Evolutionary conservation across 2,797 vertebrate genomes (phyloP).

Genomic region (Esox masquinongy): DNA sequence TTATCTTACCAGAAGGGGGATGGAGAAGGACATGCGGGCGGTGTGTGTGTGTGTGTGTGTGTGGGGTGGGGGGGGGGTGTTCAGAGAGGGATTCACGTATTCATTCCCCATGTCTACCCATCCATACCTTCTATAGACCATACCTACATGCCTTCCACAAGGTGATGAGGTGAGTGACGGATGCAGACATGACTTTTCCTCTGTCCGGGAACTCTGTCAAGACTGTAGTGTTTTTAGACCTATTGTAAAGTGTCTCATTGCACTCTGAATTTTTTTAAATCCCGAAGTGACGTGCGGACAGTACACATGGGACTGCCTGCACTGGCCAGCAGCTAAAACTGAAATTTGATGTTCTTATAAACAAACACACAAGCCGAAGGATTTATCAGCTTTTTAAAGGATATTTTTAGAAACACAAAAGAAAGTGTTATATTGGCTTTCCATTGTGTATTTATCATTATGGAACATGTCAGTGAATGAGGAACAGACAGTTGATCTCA

Average conservation of each 20-base stretch:
- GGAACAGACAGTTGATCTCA: not conserved
- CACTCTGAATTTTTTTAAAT: constrained; percentile 15
- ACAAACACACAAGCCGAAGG: constrained; percentile 41
- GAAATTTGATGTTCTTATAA: constrained; percentile 39
- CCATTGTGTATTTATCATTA: constrained; percentile 14
- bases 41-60: too few relatives aligned
- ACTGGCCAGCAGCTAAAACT: constrained; percentile 56
- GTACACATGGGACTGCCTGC: constrained; percentile 25
- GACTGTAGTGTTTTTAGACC: constrained; percentile 36
- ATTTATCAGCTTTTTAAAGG: constrained; percentile 20
- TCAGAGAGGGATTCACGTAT: constrained; percentile 27
- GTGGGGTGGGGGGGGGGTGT: constrained; percentile 3
- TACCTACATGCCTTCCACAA: not conserved
- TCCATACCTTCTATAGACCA: constrained; percentile 1
- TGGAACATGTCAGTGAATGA: not conserved
- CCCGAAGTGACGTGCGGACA: not conserved
- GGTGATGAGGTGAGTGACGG: constrained; percentile 19
- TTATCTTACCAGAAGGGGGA: constrained; percentile 27
- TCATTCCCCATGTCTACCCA: not conserved
- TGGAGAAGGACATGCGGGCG: not conserved
- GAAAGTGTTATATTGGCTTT: not conserved
- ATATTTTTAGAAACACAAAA: not conserved
- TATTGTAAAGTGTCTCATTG: constrained; percentile 43
- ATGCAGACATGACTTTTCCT: constrained; percentile 34
- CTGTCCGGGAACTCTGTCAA: constrained; percentile 43